Conservation (phyloP, 2,797 vertebrate genomes). For the Cyprinodon diabolis region DNA sequence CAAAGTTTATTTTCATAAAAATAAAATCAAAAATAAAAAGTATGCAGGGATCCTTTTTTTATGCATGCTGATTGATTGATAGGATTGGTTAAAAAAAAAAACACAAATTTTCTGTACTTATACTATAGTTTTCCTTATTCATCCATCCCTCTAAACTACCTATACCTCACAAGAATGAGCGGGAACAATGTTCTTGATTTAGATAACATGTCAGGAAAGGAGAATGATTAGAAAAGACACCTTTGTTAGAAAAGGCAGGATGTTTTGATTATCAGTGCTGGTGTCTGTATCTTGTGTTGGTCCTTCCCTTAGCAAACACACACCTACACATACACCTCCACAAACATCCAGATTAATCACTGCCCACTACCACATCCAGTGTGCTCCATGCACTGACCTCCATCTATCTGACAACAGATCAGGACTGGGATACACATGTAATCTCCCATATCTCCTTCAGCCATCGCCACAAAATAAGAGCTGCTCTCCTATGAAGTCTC, state of each 20-base stretch:
- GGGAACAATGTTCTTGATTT: no score
- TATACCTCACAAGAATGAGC: no score
- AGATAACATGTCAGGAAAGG: not conserved
- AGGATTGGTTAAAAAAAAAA: not conserved
- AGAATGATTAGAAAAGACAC: not conserved
- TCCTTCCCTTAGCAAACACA: not conserved
- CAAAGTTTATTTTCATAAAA: no score
- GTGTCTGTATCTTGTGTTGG: not conserved
- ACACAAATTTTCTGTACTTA: not conserved
- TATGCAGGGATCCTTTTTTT: no score
- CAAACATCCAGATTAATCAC: constrained; percentile 47
- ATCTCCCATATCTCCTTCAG: constrained; percentile 65
- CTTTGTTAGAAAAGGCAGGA: not conserved
- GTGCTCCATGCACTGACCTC: constrained; percentile 40
- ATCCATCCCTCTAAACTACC: no score
- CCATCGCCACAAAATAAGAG: constrained; percentile 39
- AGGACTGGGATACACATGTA: constrained; percentile 62
- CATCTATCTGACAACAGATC: constrained; percentile 67
- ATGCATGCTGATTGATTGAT: not conserved
- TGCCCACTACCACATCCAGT: constrained; percentile 38
- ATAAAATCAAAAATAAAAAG: no score
- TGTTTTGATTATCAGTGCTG: not conserved
- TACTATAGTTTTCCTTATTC: not conserved
- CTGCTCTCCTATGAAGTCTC: constrained; percentile 18
- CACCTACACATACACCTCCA: constrained; percentile 21